A percentile compares a stretch with the other conserved stretches of the same genome.
Evolutionary conservation across 2,113 vertebrate species (phyloP).

Genomic region (Nematolebias whitei): DNA sequence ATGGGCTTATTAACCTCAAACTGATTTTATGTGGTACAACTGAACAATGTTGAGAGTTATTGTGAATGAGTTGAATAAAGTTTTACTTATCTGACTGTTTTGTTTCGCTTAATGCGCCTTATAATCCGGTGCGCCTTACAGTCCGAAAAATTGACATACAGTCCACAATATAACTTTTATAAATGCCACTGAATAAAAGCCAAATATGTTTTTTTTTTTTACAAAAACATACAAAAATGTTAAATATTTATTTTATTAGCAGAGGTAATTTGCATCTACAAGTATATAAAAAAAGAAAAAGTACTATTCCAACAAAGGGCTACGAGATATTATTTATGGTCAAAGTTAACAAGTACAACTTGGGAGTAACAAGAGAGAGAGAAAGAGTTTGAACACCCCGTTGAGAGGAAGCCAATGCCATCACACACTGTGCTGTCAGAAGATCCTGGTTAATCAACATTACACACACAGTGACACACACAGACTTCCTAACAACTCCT

Average conservation of each 20-base stretch:
- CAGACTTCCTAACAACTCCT: conserved; percentile 31
- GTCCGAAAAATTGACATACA: no score
- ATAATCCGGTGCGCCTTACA: no score
- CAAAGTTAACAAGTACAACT: conserved; percentile 6
- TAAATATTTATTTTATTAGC: background rate
- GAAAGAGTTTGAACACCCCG: conserved; percentile 45
- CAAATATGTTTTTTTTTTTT: no score
- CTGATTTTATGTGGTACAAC: no score
- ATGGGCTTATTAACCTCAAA: no score
- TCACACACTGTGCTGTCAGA: conserved; percentile 71
- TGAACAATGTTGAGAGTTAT: no score
- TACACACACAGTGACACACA: conserved; percentile 60
- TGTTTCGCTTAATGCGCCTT: no score
- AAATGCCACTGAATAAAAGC: no score
- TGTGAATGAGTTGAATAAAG: no score
- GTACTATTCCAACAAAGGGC: background rate
- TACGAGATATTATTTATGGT: background rate
- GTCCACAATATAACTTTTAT: no score
- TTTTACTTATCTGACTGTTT: no score
- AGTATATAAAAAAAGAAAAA: background rate
- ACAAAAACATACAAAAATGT: no score
- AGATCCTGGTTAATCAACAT: conserved; percentile 71
- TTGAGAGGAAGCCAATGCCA: conserved; percentile 72
- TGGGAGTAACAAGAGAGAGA: background rate
- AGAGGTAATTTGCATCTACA: background rate